Evolutionary conservation across 1,140 invertebrate genomes (phyloP).

Genomic region (Condylostylus longicornis): DNA sequence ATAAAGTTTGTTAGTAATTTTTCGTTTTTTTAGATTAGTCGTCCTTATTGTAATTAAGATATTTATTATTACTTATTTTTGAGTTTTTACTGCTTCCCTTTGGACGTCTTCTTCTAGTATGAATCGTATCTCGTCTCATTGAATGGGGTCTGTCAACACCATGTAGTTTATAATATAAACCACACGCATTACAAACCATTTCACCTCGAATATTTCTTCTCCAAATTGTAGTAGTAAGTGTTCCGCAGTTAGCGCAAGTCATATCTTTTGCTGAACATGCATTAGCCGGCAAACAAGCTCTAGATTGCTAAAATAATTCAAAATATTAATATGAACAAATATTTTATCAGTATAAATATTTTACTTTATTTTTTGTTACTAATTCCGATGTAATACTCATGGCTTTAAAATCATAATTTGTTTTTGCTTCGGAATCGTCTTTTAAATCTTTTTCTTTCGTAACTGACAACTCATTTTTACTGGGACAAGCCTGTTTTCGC

Average conservation of each 20-base stretch:
- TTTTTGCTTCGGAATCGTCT: no score
- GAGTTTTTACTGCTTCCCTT: conserved; percentile 48
- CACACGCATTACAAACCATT: conserved; percentile 91
- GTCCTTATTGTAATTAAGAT: no score
- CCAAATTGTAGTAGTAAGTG: conserved; percentile 85
- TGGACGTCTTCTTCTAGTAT: conserved; percentile 82
- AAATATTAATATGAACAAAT: no score
- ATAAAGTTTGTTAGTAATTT: no score
- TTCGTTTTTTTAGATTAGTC: no score
- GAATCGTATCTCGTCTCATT: conserved; percentile 94
- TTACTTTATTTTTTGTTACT: no score
- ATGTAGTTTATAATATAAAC: conserved; percentile 85
- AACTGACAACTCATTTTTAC: conserved; percentile 25
- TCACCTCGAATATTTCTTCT: conserved; percentile 72
- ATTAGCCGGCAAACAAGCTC: background rate
- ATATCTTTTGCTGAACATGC: conserved; percentile 40
- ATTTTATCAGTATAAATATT: no score
- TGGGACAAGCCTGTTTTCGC: conserved; percentile 30
- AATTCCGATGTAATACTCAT: no score
- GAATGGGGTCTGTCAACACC: conserved; percentile 78
- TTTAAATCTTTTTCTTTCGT: no score
- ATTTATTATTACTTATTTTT: conserved; percentile 32
- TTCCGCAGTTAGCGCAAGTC: conserved; percentile 69
- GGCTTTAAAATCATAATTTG: no score
- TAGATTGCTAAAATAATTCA: no score